Conservation (phyloP, 2,888 invertebrate species). For the Nephrotoma appendiculata region DNA sequence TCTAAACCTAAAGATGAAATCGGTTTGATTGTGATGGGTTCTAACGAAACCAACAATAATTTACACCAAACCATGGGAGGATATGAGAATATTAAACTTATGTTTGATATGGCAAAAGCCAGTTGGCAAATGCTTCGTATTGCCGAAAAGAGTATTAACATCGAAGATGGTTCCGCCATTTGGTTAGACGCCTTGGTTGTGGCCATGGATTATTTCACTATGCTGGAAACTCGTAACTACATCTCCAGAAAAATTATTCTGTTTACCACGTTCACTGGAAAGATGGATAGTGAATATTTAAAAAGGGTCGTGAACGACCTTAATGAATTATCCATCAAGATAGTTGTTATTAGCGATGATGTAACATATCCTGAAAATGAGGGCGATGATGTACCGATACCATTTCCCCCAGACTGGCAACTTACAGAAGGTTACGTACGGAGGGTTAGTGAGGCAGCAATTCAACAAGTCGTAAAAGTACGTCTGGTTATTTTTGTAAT, state of each 20-base stretch:
- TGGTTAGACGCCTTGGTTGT: constrained; percentile 50
- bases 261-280: constrained; percentile 45
- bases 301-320: constrained; percentile 39
- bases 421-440: constrained; percentile 20
- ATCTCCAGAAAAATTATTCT: constrained; percentile 41
- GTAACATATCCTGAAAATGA: neutral
- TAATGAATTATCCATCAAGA: constrained; percentile 38
- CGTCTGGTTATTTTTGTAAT: constrained; percentile 32
- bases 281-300: constrained; percentile 34
- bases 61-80: constrained; percentile 21
- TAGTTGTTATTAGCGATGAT: constrained; percentile 44
- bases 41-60: constrained; percentile 38
- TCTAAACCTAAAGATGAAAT: constrained; percentile 48
- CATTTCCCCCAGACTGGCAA: neutral
- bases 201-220: constrained; percentile 37
- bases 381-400: constrained; percentile 7
- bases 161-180: constrained; percentile 38
- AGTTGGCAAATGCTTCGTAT: constrained; percentile 42
- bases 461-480: constrained; percentile 31
- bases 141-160: constrained; percentile 24
- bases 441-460: constrained; percentile 20
- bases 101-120: constrained; percentile 36
- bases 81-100: constrained; percentile 43
- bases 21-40: constrained; percentile 48
- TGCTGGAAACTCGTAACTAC: constrained; percentile 28